Evolutionary conservation across 37 sponge, comb jelly and placozoan species (phyloP).

Genomic region (Ephydatia muelleri): DNA sequence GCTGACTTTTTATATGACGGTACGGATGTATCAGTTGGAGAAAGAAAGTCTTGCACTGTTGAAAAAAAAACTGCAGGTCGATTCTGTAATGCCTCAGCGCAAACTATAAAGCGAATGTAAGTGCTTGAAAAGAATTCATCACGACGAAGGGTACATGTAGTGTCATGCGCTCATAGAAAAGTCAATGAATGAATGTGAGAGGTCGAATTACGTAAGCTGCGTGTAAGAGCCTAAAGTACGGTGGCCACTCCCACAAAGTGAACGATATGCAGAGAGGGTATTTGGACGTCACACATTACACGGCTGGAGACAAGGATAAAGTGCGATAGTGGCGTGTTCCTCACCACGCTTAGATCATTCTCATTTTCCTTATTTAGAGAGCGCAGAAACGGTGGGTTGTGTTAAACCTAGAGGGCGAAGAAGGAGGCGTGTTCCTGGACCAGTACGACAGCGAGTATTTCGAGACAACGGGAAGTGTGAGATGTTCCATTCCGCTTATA

Average conservation of each 20-base stretch:
- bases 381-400: neutral
- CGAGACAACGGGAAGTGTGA: neutral
- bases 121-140: too few species aligned
- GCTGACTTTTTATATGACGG: too few species aligned
- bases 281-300: neutral
- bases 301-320: neutral
- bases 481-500: neutral
- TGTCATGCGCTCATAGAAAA: too few species aligned
- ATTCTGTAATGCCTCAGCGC: too few species aligned
- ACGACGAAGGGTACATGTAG: too few species aligned
- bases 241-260: neutral
- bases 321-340: neutral
- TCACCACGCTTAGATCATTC: neutral
- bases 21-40: too few species aligned
- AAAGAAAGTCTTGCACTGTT: too few species aligned
- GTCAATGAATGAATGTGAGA: too few species aligned
- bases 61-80: too few species aligned
- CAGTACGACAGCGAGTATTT: neutral
- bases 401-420: neutral
- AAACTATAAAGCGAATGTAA: too few species aligned
- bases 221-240: too few species aligned
- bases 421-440: neutral
- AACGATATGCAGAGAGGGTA: neutral
- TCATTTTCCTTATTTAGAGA: neutral
- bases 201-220: too few species aligned